Conservation (phyloP, 2,113 vertebrate species). For the Pedionomus torquatus region DNA sequence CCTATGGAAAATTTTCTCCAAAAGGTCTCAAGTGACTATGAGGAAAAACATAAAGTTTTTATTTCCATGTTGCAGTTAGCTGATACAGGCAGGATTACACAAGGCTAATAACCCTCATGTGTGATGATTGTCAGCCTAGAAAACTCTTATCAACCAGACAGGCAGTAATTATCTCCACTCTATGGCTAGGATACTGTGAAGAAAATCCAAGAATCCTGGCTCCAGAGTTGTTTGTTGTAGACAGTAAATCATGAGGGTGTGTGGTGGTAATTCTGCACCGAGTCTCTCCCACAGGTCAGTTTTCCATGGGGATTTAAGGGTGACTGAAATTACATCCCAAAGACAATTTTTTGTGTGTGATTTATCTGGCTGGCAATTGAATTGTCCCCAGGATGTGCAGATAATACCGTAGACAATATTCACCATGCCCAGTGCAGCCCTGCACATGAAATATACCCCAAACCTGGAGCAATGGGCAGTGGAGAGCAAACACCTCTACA, state of each 20-base stretch:
- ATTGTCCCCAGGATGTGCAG: neutral
- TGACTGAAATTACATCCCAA: neutral
- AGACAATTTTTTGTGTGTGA: neutral
- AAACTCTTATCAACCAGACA: neutral
- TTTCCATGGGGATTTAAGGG: neutral
- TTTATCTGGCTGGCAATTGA: neutral
- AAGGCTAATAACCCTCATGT: neutral
- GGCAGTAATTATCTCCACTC: neutral
- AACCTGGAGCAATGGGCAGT: neutral
- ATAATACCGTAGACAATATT: neutral
- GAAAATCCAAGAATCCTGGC: neutral
- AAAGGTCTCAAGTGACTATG: neutral
- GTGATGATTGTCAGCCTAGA: neutral
- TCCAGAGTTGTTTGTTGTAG: neutral
- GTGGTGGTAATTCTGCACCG: neutral
- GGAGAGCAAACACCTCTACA: neutral
- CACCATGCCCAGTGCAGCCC: neutral
- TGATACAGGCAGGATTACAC: neutral
- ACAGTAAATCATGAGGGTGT: neutral
- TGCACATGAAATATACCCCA: neutral
- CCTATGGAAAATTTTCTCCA: neutral
- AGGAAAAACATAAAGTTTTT: neutral
- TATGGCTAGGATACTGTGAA: neutral
- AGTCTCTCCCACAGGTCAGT: neutral
- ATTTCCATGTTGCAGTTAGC: neutral